A percentile compares a stretch with the other conserved stretches of the same genome.
phyloP scores from a whole-genome alignment of 2,888 invertebrate genomes.

The Pseudococcus jackbeardsleyi region DNA sequence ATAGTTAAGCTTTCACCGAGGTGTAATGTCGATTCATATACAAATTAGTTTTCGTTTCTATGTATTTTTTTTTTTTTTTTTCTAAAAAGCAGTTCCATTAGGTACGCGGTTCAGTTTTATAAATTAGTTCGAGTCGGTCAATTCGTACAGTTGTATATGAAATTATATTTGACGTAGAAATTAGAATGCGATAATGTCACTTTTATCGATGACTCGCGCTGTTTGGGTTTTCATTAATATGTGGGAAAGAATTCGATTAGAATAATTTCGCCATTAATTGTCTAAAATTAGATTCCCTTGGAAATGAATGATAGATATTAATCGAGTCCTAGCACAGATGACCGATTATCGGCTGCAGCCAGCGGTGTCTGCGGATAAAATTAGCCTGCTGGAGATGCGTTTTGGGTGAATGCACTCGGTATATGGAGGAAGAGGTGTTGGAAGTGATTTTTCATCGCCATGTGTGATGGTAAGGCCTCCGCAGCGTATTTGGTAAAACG shows the following conservation, averaged over 20 bases:
- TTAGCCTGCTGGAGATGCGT: neutral
- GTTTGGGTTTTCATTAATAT: conserved; percentile 31
- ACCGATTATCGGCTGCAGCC: conserved; percentile 2
- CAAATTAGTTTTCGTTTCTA: conserved; percentile 42
- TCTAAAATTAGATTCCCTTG: neutral
- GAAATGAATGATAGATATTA: conserved; percentile 8
- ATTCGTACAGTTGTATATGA: neutral
- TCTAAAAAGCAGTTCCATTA: conserved; percentile 35
- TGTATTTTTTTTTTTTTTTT: too few species aligned
- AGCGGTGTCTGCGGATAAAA: neutral
- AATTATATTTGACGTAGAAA: neutral
- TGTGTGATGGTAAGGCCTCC: neutral
- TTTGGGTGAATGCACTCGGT: neutral
- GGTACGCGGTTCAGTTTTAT: conserved; percentile 5
- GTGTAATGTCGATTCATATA: conserved; percentile 27
- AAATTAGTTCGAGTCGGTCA: conserved; percentile 37
- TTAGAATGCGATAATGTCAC: conserved; percentile 44
- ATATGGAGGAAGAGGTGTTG: neutral
- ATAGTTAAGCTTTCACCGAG: conserved; percentile 18
- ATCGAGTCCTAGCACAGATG: neutral
- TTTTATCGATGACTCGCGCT: conserved; percentile 19
- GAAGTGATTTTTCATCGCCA: neutral
- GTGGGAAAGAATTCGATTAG: conserved; percentile 45
- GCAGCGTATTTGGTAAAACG: too few species aligned
- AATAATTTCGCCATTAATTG: conserved; percentile 56